Base-by-base conservation (phyloP, 1,140 invertebrate species). In the Eulimnadia texana region DNA sequence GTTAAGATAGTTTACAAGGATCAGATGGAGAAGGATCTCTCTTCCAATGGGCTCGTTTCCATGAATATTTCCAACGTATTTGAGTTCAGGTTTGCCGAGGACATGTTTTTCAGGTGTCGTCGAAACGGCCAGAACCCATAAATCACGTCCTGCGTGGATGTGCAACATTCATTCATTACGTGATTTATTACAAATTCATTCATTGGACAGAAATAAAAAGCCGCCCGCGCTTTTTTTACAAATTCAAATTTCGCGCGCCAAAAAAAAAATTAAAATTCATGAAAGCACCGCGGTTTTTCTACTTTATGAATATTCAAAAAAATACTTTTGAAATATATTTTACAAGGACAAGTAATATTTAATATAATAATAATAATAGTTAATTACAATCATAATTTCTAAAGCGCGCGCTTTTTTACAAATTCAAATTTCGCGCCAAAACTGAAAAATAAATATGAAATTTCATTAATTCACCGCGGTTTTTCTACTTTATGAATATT, bases 51-150 rank as follows among this genome's bases (percentile, higher is more conserved):
- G 86, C 73, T 93, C 88, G 68, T 92, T 91, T 42, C 90, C 90
- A 70, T 93, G 90, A 73, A 93, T 93, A 71, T 93, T 93, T 50
- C 84, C 90, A 11, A 93, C 84, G 69, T 91, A 92, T 72, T 93
- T 93, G 1, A 93, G 88, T 70, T 93, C 88, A 2, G 90, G 90
- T 69, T 90, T 90, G 42, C 89, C 85, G 64, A 94, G 83, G 83
- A 89, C 90, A 72, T 91, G 91, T 72, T 89, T 89, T 72, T 86
- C 86, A 0, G 84, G 91, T 49, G 84, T 92, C 47, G 84, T 83
- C 0, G 90, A 90, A 19, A 97, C 86, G 52, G 95, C 89, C 82
- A 96, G 84, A 24, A 95, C 92, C 92, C 92, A 96, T 16, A 97
- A 79, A 68, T 95, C 90, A 28, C 90, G 81, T 64, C 88, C 86